A percentile compares a stretch with the other conserved stretches of the same genome.
Evolutionary conservation across 2,113 vertebrate species (phyloP).

Genomic region (Sprattus sprattus): DNA sequence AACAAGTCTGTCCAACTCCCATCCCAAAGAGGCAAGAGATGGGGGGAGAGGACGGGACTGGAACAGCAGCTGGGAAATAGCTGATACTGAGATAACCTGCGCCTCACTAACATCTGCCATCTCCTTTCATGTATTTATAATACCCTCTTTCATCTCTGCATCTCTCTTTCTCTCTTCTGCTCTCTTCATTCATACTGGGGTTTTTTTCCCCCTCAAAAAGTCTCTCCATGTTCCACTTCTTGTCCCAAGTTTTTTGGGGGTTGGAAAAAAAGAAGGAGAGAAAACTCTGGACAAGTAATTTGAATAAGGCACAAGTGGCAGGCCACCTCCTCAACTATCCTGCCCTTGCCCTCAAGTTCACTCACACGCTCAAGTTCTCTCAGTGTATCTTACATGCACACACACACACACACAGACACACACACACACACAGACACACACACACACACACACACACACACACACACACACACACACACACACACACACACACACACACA

Average conservation of each 20-base stretch:
- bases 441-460: constrained; percentile 2
- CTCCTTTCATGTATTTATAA: constrained; percentile 84
- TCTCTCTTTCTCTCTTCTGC: constrained; percentile 20
- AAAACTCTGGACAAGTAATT: not conserved
- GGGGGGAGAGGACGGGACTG: not conserved
- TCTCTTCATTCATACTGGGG: constrained; percentile 22
- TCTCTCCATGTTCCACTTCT: not conserved
- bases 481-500: constrained; percentile 1
- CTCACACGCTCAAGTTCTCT: not conserved
- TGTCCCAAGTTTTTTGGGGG: constrained; percentile 65
- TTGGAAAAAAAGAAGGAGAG: not conserved
- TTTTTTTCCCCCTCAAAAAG: not conserved
- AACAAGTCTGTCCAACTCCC: not conserved
- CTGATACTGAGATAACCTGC: constrained; percentile 82
- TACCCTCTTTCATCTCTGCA: constrained; percentile 82
- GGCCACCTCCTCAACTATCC: too few species aligned
- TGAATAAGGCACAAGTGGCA: not conserved
- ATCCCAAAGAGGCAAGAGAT: not conserved
- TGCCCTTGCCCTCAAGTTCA: not conserved
- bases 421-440: not conserved
- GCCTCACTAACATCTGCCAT: constrained; percentile 84
- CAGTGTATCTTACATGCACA: not conserved
- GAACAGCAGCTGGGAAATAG: constrained; percentile 77
- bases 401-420: not conserved
- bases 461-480: constrained; percentile 10